phyloP scores from a whole-genome alignment of 1,140 invertebrate species.

The Hypsibius dujardini region DNA sequence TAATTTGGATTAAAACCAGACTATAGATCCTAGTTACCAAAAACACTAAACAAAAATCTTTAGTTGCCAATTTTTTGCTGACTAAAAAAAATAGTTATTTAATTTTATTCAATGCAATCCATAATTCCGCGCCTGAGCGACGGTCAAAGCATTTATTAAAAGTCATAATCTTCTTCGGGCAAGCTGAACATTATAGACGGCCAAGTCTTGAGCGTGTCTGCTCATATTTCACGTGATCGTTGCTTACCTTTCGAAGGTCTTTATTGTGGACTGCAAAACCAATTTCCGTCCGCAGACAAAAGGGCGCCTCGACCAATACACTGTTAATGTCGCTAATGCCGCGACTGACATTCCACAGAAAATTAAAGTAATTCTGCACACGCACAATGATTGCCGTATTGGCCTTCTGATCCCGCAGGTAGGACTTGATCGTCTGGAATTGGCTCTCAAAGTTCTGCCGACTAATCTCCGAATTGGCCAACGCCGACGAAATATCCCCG shows the following conservation, averaged over 20 bases:
- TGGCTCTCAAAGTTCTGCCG: slow-evolving; percentile 4
- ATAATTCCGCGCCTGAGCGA: too few species aligned
- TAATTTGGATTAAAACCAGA: too few species aligned
- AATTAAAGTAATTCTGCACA: slow-evolving; percentile 6
- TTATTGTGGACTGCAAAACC: slow-evolving; percentile 5
- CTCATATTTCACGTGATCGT: too few species aligned
- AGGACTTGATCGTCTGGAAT: not conserved
- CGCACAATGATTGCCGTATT: not conserved
- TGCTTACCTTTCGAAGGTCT: not conserved
- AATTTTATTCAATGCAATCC: too few species aligned
- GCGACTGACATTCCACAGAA: not conserved
- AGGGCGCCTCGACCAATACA: not conserved
- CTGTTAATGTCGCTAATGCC: slow-evolving; percentile 5
- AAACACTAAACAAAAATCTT: too few species aligned
- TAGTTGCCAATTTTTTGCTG: too few species aligned
- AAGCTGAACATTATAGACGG: too few species aligned
- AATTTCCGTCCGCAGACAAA: slow-evolving; percentile 5
- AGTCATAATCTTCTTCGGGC: too few species aligned
- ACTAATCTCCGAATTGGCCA: not conserved
- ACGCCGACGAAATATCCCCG: not conserved
- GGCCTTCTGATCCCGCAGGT: not conserved
- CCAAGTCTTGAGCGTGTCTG: too few species aligned
- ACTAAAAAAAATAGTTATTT: too few species aligned
- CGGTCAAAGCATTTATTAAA: too few species aligned
- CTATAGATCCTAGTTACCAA: too few species aligned